phyloP scores from a whole-genome alignment of 2,797 vertebrate genomes.

The Enteromius viviparus region DNA sequence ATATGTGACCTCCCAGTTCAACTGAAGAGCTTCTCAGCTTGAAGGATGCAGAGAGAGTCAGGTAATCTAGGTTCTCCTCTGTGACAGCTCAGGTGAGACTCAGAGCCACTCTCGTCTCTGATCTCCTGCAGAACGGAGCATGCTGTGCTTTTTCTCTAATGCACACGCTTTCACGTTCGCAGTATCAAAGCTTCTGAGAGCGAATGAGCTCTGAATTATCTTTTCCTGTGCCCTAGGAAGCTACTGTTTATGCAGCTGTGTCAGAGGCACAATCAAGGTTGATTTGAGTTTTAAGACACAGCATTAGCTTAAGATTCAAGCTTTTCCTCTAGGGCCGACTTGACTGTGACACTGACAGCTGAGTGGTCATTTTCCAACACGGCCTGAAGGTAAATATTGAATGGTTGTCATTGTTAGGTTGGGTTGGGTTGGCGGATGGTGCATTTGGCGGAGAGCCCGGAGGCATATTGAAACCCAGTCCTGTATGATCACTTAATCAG shows the following conservation, averaged over 20 bases:
- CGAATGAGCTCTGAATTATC: conserved; percentile 21
- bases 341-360: conserved; percentile 43
- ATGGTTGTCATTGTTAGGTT: conserved; percentile 50
- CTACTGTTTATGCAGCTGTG: conserved; percentile 36
- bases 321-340: conserved; percentile 36
- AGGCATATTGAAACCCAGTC: conserved; percentile 40
- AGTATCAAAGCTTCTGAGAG: conserved; percentile 36
- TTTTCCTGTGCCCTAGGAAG: conserved; percentile 15
- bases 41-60: background rate
- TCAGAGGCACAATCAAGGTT: conserved; percentile 27
- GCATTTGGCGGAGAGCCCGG: conserved; percentile 30
- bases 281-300: conserved; percentile 34
- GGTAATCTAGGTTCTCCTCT: conserved; percentile 37
- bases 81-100: conserved; percentile 35
- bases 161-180: conserved; percentile 1
- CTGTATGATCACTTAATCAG: conserved; percentile 38
- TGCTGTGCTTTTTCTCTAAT: conserved; percentile 30
- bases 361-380: conserved; percentile 30
- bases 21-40: conserved; percentile 17
- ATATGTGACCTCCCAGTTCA: conserved; percentile 28
- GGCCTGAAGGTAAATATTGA: conserved; percentile 48
- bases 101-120: conserved; percentile 14
- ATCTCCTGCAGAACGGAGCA: conserved; percentile 28
- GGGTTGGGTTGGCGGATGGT: conserved; percentile 36
- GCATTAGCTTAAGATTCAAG: conserved; percentile 45